phyloP scores from a whole-genome alignment of 2,113 vertebrate genomes.

The Pachyramphus minor region DNA sequence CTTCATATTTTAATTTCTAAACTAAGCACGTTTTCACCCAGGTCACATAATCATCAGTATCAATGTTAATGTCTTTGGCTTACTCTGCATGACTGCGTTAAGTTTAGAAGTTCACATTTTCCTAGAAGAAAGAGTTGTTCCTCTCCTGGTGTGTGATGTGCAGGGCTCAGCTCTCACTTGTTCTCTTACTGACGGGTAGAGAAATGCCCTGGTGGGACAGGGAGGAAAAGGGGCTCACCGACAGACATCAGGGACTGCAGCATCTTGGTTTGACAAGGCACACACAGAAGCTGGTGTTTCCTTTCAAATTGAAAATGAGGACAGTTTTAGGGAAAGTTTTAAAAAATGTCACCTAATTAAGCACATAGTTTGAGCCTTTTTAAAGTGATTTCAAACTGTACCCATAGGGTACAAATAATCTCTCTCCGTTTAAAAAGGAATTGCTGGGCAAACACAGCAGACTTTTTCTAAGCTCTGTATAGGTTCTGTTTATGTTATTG shows the following conservation, averaged over 20 bases:
- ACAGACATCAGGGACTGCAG: neutral
- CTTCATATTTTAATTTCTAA: neutral
- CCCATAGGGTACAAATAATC: neutral
- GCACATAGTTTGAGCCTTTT: neutral
- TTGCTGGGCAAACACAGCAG: neutral
- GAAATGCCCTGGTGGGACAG: neutral
- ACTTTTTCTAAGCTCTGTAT: neutral
- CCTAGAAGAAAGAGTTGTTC: neutral
- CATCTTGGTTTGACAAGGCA: neutral
- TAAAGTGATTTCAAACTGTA: neutral
- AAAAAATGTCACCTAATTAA: neutral
- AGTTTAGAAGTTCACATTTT: neutral
- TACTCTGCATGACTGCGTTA: neutral
- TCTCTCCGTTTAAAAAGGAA: neutral
- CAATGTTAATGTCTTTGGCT: neutral
- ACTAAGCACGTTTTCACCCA: neutral
- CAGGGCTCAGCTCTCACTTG: rapidly evolving
- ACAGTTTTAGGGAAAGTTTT: neutral
- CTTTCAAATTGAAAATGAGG: neutral
- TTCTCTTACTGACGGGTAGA: rapidly evolving
- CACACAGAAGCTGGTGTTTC: neutral
- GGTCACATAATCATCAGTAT: neutral
- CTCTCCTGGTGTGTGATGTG: rapidly evolving
- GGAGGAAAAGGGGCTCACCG: neutral
- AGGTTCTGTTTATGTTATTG: neutral